A percentile compares a stretch with the other conserved stretches of the same genome.
Conservation (phyloP, 2,113 vertebrate genomes). For the Sminthopsis crassicaudata region DNA sequence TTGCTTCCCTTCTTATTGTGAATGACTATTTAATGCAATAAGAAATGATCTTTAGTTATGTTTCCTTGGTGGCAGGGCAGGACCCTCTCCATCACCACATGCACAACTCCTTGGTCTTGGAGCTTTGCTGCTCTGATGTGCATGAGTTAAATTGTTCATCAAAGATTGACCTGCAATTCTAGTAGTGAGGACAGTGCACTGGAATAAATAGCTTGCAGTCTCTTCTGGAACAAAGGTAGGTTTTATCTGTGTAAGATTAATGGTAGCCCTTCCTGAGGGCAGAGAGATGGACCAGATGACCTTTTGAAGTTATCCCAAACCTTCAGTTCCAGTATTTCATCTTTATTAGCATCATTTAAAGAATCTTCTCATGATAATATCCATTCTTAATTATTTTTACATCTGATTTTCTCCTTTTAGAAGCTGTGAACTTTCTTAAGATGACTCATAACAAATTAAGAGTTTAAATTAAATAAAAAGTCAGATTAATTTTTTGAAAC, state of each 20-base stretch:
- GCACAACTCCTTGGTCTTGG: not conserved
- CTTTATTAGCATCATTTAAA: slow-evolving; percentile 23
- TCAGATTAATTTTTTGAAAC: slow-evolving; percentile 19
- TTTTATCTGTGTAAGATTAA: not conserved
- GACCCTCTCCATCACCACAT: not conserved
- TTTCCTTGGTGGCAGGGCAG: not conserved
- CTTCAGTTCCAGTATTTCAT: not conserved
- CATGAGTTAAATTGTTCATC: slow-evolving; percentile 8
- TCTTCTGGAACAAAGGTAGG: not conserved
- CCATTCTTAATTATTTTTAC: not conserved
- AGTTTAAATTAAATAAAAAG: slow-evolving; percentile 23
- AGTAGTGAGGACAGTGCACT: not conserved
- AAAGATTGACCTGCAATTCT: not conserved
- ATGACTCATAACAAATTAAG: slow-evolving; percentile 22
- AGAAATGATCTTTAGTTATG: not conserved
- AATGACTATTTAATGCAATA: not conserved
- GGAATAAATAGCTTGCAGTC: not conserved
- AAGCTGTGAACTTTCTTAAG: slow-evolving; percentile 5
- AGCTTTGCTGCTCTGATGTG: not conserved
- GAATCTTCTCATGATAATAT: not conserved
- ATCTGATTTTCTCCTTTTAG: slow-evolving; percentile 7
- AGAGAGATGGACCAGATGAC: not conserved
- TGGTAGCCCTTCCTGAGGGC: not conserved
- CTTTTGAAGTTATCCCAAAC: slow-evolving; percentile 6
- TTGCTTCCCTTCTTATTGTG: no score